Conservation (phyloP, 2,888 invertebrate species). For the Serripes groenlandicus region DNA sequence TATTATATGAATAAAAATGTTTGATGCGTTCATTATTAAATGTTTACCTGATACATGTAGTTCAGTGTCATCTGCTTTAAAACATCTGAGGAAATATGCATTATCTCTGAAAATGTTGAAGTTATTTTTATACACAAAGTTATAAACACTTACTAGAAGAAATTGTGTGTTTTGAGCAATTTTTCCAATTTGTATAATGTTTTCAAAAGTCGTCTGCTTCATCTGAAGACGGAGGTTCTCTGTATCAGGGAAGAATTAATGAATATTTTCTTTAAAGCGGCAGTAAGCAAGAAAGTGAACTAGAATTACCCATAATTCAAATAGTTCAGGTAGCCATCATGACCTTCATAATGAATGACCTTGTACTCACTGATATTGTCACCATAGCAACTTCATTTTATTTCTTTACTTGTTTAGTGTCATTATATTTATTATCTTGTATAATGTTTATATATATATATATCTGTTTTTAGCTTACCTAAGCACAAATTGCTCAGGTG, state of each 20-base stretch:
- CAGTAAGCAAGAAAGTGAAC: constrained; percentile 83
- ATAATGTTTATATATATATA: no score
- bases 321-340: constrained; percentile 92
- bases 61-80: no score
- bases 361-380: constrained; percentile 22
- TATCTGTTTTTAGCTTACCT: no score
- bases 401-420: constrained; percentile 6
- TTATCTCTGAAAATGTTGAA: no score
- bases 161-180: neutral
- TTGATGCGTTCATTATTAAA: neutral
- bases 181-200: neutral
- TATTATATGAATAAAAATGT: no score
- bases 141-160: no score
- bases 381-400: neutral
- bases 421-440: neutral
- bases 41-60: no score
- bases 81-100: no score
- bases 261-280: constrained; percentile 73
- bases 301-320: constrained; percentile 99
- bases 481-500: no score
- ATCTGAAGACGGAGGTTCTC: neutral
- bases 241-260: neutral
- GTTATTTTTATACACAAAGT: no score
- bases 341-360: constrained; percentile 17
- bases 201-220: neutral